Evolutionary conservation across 1,140 invertebrate genomes (phyloP).

Genomic region (Aethina tumida): DNA sequence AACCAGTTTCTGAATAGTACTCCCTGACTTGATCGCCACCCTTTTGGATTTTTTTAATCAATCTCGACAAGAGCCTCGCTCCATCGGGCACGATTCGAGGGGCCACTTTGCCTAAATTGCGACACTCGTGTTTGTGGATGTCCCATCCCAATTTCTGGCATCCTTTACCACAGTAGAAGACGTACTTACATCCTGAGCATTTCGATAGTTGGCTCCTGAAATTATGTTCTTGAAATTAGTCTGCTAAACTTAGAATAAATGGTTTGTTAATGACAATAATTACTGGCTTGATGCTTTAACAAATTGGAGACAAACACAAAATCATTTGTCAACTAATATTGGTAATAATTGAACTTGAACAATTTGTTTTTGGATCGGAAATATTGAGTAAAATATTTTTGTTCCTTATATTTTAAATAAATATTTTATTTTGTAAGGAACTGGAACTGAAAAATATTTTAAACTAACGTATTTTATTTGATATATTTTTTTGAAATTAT

Average conservation of each 20-base stretch:
- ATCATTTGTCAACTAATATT: neutral
- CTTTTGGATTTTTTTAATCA: slow-evolving; percentile 58
- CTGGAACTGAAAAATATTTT: no score
- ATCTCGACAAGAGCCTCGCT: slow-evolving; percentile 58
- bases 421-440: slow-evolving; percentile 1
- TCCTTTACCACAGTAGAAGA: slow-evolving; percentile 61
- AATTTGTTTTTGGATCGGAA: slow-evolving; percentile 1
- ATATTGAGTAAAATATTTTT: neutral
- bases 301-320: neutral
- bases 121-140: slow-evolving; percentile 68
- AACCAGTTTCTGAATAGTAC: slow-evolving; percentile 57
- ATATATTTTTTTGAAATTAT: no score
- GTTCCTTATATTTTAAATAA: no score
- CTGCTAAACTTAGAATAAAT: slow-evolving; percentile 13
- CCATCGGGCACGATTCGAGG: slow-evolving; percentile 62
- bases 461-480: no score
- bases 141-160: slow-evolving; percentile 69
- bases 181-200: slow-evolving; percentile 71
- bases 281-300: no score
- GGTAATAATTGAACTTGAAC: neutral
- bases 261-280: no score
- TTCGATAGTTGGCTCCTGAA: slow-evolving; percentile 56
- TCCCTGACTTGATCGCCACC: slow-evolving; percentile 52
- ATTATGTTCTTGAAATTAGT: slow-evolving; percentile 16
- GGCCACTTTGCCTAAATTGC: slow-evolving; percentile 52